These are phyloP conservation scores for Pachyrhynchus sulphureomaculatus DNA, from an alignment of 1,140 invertebrate species.

Conservation along the genomic window DNA sequence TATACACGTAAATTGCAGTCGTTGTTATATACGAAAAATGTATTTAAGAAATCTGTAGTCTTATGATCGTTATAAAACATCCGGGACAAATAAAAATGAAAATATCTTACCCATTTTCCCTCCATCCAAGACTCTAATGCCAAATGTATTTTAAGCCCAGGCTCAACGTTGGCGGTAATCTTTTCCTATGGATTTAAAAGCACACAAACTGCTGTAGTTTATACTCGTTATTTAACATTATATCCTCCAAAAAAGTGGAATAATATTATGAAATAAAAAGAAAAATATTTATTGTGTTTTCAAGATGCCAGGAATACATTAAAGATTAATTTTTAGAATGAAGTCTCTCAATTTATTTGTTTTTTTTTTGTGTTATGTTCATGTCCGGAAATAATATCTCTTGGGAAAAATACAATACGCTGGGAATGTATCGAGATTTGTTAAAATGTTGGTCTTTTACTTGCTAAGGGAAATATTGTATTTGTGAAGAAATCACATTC, in stretches of 20 bases:
- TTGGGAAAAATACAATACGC: too few relatives aligned
- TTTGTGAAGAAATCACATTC: too few relatives aligned
- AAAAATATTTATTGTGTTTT: neutral
- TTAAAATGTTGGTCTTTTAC: too few relatives aligned
- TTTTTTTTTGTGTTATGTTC: too few relatives aligned
- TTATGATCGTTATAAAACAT: neutral
- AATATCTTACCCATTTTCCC: neutral
- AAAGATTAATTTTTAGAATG: neutral
- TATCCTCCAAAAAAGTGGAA: neutral
- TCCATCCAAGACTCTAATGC: neutral
- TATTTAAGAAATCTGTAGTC: too few relatives aligned
- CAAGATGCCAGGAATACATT: too few relatives aligned
- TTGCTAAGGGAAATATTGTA: too few relatives aligned
- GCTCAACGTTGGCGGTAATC: neutral
- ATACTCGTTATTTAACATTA: neutral
- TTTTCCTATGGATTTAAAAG: slow-evolving; percentile 1
- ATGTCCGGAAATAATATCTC: too few relatives aligned
- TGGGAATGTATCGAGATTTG: too few relatives aligned
- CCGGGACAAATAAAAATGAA: neutral
- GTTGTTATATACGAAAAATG: neutral
- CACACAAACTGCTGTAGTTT: slow-evolving; percentile 1
- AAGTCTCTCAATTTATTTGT: neutral
- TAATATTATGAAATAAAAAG: neutral
- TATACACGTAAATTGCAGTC: neutral
- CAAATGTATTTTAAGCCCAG: neutral